phyloP scores from a whole-genome alignment of 2,888 invertebrate genomes.

The Urechis unicinctus region DNA sequence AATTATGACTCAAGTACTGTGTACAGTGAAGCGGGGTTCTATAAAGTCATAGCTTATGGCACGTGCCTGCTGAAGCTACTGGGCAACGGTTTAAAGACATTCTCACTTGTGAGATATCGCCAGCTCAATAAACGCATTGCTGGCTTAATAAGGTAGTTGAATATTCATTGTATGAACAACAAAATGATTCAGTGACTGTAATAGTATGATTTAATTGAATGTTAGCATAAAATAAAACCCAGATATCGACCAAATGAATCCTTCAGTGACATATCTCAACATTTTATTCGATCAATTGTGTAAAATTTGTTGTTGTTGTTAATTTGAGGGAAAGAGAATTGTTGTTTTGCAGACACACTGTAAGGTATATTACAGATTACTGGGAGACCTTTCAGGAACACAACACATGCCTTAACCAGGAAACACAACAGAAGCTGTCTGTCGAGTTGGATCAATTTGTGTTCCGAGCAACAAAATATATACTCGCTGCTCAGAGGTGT shows the following conservation, averaged over 20 bases:
- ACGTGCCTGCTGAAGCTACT: slow-evolving; percentile 62
- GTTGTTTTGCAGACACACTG: slow-evolving; percentile 57
- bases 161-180: background rate
- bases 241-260: no score
- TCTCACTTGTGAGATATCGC: slow-evolving; percentile 60
- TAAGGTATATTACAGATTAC: slow-evolving; percentile 69
- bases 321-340: background rate
- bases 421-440: no score
- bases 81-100: slow-evolving; percentile 63
- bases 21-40: slow-evolving; percentile 61
- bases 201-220: no score
- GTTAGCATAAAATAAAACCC: no score
- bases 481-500: slow-evolving; percentile 64
- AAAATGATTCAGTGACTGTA: background rate
- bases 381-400: slow-evolving; percentile 56
- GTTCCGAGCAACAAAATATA: slow-evolving; percentile 62
- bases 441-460: slow-evolving; percentile 71
- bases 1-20: no score
- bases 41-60: slow-evolving; percentile 66
- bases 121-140: slow-evolving; percentile 60
- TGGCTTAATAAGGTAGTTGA: slow-evolving; percentile 24
- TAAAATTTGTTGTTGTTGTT: background rate
- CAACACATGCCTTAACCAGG: no score
- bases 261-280: background rate
- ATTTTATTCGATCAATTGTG: background rate